A percentile compares a stretch with the other conserved stretches of the same genome.
phyloP scores from a whole-genome alignment of 2,888 invertebrate genomes.

The Callosobruchus maculatus region DNA sequence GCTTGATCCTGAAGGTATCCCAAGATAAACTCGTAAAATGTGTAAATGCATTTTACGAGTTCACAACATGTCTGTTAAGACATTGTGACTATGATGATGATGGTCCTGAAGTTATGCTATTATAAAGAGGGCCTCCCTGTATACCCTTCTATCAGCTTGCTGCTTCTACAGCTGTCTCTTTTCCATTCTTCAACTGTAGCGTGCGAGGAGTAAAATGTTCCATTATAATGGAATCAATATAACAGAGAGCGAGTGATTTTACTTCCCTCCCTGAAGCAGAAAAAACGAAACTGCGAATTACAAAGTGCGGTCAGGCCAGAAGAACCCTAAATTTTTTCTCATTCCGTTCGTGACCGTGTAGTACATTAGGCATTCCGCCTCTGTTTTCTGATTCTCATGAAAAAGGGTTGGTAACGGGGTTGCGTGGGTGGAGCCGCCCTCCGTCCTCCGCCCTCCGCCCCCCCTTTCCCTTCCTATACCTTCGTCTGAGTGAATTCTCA shows the following conservation, averaged over 20 bases:
- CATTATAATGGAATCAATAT: neutral
- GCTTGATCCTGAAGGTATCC: too few species aligned
- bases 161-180: too few species aligned
- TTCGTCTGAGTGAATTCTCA: slow-evolving; percentile 15
- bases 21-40: too few species aligned
- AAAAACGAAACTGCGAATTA: neutral
- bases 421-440: neutral
- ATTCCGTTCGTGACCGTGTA: neutral
- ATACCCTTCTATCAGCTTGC: too few species aligned
- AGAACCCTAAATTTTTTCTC: neutral
- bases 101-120: too few species aligned
- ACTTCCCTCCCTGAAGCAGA: neutral
- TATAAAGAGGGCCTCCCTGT: too few species aligned
- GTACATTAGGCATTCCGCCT: slow-evolving; percentile 17
- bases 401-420: slow-evolving; percentile 13
- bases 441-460: neutral
- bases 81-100: too few species aligned
- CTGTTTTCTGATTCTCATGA: slow-evolving; percentile 19
- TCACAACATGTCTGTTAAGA: too few species aligned
- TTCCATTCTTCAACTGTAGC: too few species aligned
- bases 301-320: neutral
- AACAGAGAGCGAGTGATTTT: neutral
- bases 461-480: neutral
- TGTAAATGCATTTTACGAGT: too few species aligned
- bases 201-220: neutral